phyloP scores from a whole-genome alignment of 2,888 invertebrate species.

The Dermolepida albohirtum region DNA sequence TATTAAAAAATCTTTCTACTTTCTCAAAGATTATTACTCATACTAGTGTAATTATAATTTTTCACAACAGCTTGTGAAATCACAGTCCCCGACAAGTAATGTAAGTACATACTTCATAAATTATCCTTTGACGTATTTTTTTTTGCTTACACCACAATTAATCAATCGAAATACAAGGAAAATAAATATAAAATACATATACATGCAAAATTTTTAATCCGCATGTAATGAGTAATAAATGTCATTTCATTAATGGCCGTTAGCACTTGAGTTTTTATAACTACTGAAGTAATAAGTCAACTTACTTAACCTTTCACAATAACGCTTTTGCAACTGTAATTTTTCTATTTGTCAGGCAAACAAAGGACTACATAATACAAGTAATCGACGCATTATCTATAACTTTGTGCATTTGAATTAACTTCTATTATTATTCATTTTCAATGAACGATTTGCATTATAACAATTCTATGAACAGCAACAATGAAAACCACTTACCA shows the following conservation, averaged over 20 bases:
- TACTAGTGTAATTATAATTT: too few species aligned
- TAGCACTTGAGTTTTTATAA: constrained; percentile 29
- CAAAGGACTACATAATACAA: constrained; percentile 12
- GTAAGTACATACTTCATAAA: too few species aligned
- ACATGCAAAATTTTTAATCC: constrained; percentile 22
- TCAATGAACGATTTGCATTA: constrained; percentile 20
- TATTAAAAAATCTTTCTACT: too few species aligned
- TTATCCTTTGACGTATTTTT: too few species aligned
- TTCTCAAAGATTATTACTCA: too few species aligned
- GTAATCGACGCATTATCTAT: constrained; percentile 8
- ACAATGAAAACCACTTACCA: constrained; percentile 34
- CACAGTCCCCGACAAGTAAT: too few species aligned
- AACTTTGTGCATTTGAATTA: constrained; percentile 1
- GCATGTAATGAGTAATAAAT: constrained; percentile 31
- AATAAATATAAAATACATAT: constrained; percentile 1
- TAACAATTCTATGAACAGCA: constrained; percentile 25
- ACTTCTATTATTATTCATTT: constrained; percentile 13
- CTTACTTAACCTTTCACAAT: constrained; percentile 34
- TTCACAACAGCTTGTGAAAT: too few species aligned
- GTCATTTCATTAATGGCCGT: constrained; percentile 31
- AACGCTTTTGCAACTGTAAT: constrained; percentile 29
- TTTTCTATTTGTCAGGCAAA: constrained; percentile 3
- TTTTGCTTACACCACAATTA: too few species aligned
- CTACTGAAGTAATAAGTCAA: constrained; percentile 29
- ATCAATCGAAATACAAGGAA: too few species aligned